phyloP scores from a whole-genome alignment of 1,140 invertebrate genomes.

The Belonocnema kinseyi region DNA sequence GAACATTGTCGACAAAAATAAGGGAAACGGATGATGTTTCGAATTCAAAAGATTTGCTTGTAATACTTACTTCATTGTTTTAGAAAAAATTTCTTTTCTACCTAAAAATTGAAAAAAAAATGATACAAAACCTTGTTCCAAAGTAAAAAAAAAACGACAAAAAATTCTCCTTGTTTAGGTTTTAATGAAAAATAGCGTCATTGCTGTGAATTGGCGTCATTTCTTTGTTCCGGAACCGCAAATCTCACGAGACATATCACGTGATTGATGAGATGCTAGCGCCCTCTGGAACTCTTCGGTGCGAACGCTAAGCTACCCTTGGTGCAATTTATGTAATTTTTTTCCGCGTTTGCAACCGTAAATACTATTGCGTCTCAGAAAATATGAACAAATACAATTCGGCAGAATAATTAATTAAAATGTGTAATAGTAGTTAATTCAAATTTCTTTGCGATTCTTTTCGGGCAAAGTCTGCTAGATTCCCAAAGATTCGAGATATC shows the following conservation, averaged over 20 bases:
- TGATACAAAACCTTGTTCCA: neutral
- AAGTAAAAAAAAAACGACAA: neutral
- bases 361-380: neutral
- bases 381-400: neutral
- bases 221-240: neutral
- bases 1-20: too few relatives aligned
- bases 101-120: neutral
- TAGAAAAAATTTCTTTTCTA: too few relatives aligned
- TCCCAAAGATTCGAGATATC: neutral
- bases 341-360: neutral
- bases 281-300: constrained; percentile 1
- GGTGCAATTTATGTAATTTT: constrained; percentile 26
- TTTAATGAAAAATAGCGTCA: neutral
- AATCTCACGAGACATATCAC: neutral
- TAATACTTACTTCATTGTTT: too few relatives aligned
- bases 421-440: neutral
- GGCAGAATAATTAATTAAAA: neutral
- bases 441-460: neutral
- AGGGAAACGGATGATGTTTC: too few relatives aligned
- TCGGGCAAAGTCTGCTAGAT: constrained; percentile 6
- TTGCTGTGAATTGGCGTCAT: neutral
- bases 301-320: constrained; percentile 11
- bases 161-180: neutral
- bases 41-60: too few relatives aligned
- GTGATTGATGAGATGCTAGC: neutral